Conservation (phyloP, 1,140 invertebrate species). For the Drosophila mauritiana region DNA sequence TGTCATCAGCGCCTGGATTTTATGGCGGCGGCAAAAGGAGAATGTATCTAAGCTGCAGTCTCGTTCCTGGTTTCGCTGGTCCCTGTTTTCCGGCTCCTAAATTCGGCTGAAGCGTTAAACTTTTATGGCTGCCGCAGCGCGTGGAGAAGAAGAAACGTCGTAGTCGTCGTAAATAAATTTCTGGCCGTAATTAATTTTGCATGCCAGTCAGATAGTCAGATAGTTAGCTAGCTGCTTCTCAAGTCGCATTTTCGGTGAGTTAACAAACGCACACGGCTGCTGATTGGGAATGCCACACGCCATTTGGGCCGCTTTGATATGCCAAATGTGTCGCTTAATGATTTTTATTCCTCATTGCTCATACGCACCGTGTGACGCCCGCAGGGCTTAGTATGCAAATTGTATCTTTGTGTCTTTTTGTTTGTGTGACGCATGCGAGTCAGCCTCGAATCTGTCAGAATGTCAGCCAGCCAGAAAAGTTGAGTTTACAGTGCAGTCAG, state of each 20-base stretch:
- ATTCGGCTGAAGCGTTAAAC: constrained; percentile 77
- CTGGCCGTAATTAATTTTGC: constrained; percentile 77
- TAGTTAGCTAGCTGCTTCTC: constrained; percentile 20
- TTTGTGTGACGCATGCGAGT: constrained; percentile 3
- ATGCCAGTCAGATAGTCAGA: constrained; percentile 62
- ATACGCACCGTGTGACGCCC: constrained; percentile 58
- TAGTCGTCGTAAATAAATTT: constrained; percentile 72
- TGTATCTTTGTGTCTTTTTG: constrained; percentile 20
- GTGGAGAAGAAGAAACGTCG: constrained; percentile 21
- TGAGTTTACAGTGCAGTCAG: constrained; percentile 47
- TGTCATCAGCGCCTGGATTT: constrained; percentile 70
- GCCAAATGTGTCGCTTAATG: constrained; percentile 80
- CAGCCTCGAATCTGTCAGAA: constrained; percentile 11
- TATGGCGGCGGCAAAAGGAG: constrained; percentile 58
- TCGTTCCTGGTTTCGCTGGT: constrained; percentile 10
- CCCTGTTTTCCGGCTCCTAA: constrained; percentile 48
- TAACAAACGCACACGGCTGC: constrained; percentile 50
- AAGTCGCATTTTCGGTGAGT: constrained; percentile 26
- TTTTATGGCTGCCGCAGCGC: constrained; percentile 74
- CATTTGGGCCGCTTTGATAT: constrained; percentile 66
- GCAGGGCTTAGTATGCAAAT: constrained; percentile 67
- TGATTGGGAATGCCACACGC: constrained; percentile 71
- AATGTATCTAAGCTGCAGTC: constrained; percentile 72
- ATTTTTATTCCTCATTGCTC: constrained; percentile 66
- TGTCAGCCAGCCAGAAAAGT: constrained; percentile 10